Evolutionary conservation across 2,888 invertebrate species (phyloP), one percentile per base, ranked within the genome.

Genomic region (Choreutis nemorana): DNA sequence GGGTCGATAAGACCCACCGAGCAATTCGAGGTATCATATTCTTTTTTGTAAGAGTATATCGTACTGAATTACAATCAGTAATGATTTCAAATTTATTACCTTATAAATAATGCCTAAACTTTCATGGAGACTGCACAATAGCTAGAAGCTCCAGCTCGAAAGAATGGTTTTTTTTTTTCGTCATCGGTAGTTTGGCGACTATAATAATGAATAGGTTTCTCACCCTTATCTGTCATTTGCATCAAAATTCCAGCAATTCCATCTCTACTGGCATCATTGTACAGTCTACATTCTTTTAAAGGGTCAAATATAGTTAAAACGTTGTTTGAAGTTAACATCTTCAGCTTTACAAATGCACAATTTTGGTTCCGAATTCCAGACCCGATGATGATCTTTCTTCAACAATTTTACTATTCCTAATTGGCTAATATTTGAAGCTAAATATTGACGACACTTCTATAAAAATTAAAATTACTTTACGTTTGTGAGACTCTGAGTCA

Each of bases 61-160:
- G 40, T 2, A 60, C 29, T 1, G 52, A 35, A 25, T 44, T 43
- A 35, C 57, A 56, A 34, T 64, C 57, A 1, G 57, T 59, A 1
- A 48, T 32, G 5, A 61, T 37, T 4, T 18, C 8, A 8, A 18
- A 18, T 6, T 8, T 18, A 18, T 5, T 6, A 6, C 18, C 38
- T 30, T 41, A 22, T 1, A 62, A 22, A 29, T 59, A 63, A 1
- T 40, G 32, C 8, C 57, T 32, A 33, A 63, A 59, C 31, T 50
- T 45, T 22, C 48, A 28, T 1, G 39, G 26, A 0, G 32, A 12
- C 15, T 39, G 45, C 0, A 61, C 48, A 0, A 63, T 39, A 0
- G 64, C 64, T 14, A 66, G 35, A 0, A 48, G 34, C 30, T 66
- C 62, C 5, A 57, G 29, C 28, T 71, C 62, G 12, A 55, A 51